phyloP scores from a whole-genome alignment of 2,888 invertebrate species.

The Monopis laevigella region DNA sequence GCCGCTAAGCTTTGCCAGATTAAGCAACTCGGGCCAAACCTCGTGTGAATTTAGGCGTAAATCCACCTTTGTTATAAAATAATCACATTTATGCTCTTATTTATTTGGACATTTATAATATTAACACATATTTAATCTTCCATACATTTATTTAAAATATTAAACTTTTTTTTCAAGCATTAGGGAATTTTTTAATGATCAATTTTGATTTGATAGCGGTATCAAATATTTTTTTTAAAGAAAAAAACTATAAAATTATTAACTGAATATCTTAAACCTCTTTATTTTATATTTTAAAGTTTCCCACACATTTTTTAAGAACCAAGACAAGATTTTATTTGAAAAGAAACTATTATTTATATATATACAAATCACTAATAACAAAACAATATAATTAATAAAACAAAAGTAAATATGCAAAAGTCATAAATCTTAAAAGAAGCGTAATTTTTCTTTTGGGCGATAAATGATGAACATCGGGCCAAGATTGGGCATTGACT shows the following conservation, averaged over 20 bases:
- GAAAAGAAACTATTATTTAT: conserved; percentile 17
- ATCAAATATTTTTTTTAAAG: no score
- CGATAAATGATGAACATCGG: conserved; percentile 2
- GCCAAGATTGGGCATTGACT: conserved; percentile 1
- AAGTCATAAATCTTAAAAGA: conserved; percentile 1
- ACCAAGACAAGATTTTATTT: conserved; percentile 15
- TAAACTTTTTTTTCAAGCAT: neutral
- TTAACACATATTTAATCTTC: neutral
- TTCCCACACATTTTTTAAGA: no score
- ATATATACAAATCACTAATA: conserved; percentile 16
- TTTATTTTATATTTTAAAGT: no score
- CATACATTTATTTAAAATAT: conserved; percentile 7
- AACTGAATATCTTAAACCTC: no score
- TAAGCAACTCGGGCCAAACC: conserved; percentile 35
- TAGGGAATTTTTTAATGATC: no score
- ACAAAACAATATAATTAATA: neutral
- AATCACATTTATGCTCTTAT: neutral
- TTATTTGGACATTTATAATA: conserved; percentile 6
- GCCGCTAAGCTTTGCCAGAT: conserved; percentile 39
- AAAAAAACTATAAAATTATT: no score
- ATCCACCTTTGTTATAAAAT: conserved; percentile 25
- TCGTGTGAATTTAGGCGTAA: conserved; percentile 36
- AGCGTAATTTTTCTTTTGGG: neutral
- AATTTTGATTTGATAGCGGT: no score
- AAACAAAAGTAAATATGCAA: conserved; percentile 2